Base-by-base conservation (phyloP, 1,140 invertebrate genomes). In the Brachionus rotundiformis region DNA sequence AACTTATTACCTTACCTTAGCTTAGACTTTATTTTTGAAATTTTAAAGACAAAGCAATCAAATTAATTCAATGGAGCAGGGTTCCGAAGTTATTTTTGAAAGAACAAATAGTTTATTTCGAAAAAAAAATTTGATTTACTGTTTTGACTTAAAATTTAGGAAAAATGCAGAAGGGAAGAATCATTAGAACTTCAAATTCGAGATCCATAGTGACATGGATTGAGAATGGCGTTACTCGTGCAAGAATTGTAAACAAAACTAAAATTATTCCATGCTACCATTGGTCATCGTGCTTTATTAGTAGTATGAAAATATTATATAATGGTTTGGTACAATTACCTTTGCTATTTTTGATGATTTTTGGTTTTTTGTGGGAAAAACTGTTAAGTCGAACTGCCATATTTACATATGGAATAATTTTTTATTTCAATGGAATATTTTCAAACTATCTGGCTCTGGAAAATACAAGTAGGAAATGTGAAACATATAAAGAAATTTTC, bases 161-260 rank as follows among this genome's bases (percentile, higher is more conserved):
- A 29, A 63, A 13, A 29, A 29, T 63, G 25, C 59, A 63, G 13
- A 63, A 63, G 13, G 59, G 25, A 31, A 63, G 59, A 63, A 63
- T 63, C 25, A 8, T 63, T 33, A 63, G 11, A n/a, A 63, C 13
- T 63, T 11, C 25, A 13, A 29, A 63, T 10, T 29, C 25, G 10
- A 63, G 29, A 63, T 29, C 8, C 59, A 11, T 63, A 2, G 59
- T 63, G 29, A 63, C 59, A 31, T 63, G 59, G 59, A 63, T 31
- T 63, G 59, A 63, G 29, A 63, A 63, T 63, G 59, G 25, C 29
- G 59, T 63, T 63, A 33, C 59, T 31, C 59, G 59, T 63, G 59
- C 25, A 31, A 63, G 29, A 63, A 31, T 63, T 16, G 13, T 63
- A 31, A 29, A 29, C 13, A 63, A 31, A 31, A 13, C 59, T 4